phyloP scores from a whole-genome alignment of 2,888 invertebrate species.

The Falcaria lacertinaria region DNA sequence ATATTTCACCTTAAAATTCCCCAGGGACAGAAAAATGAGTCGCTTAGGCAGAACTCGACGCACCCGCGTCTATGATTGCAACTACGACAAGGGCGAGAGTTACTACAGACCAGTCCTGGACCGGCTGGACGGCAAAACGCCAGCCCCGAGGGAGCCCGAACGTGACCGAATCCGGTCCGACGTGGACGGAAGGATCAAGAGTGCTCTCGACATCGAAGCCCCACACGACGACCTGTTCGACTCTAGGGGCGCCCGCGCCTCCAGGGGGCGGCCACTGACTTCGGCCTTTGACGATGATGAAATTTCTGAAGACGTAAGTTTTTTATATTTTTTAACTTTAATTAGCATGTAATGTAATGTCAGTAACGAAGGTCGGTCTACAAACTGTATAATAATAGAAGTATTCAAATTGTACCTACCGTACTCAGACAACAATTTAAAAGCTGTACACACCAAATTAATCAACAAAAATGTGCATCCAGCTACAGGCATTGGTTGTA shows the following conservation, averaged over 20 bases:
- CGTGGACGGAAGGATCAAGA: constrained; percentile 60
- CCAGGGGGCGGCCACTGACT: constrained; percentile 62
- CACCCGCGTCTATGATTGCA: constrained; percentile 91
- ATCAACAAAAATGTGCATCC: too few species aligned
- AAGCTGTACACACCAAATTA: too few species aligned
- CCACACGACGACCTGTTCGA: constrained; percentile 81
- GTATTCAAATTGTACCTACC: too few species aligned
- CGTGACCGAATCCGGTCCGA: constrained; percentile 54
- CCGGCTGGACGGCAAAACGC: constrained; percentile 83
- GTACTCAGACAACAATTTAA: too few species aligned
- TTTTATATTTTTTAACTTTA: too few species aligned
- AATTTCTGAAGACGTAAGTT: constrained; percentile 71
- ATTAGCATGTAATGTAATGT: too few species aligned
- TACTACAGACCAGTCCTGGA: constrained; percentile 89
- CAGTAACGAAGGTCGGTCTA: too few species aligned
- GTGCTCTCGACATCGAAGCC: constrained; percentile 48
- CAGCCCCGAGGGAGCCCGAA: constrained; percentile 51
- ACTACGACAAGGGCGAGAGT: constrained; percentile 91
- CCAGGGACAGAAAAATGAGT: constrained; percentile 45
- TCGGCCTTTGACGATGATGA: constrained; percentile 70
- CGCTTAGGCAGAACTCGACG: constrained; percentile 82
- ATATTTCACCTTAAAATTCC: not conserved
- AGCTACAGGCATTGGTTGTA: too few species aligned
- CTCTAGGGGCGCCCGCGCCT: constrained; percentile 80
- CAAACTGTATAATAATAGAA: too few species aligned